Evolutionary conservation across 30 jellyfish, hydroid and myxozoan genomes (phyloP).

Genomic region (Aurelia coerulea): DNA sequence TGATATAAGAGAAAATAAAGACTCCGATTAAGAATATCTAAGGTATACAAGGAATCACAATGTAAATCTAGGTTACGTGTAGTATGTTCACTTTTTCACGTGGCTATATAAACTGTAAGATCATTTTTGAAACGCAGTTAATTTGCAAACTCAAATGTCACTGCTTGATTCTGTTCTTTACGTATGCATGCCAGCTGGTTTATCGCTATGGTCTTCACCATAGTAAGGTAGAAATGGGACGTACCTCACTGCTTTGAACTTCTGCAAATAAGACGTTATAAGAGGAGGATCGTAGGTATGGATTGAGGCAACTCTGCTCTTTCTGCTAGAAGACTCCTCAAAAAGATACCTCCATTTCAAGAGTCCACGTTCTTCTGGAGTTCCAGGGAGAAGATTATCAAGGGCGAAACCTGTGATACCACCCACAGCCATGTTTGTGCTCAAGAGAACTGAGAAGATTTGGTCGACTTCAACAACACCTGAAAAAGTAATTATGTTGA

Average conservation of each 20-base stretch:
- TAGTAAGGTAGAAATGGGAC: conserved; percentile 96
- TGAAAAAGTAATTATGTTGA: conserved; percentile 3
- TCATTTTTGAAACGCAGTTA: too few relatives aligned
- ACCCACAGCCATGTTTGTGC: conserved; percentile 97
- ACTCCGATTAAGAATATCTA: too few relatives aligned
- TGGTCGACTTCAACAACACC: conserved; percentile 78
- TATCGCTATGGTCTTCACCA: conserved; percentile 11
- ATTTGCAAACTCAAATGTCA: too few relatives aligned
- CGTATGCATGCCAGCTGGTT: conserved; percentile 43
- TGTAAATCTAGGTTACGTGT: too few relatives aligned
- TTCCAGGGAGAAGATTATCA: conserved; percentile 95
- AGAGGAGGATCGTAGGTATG: conserved; percentile 92
- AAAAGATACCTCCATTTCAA: conserved; percentile 75
- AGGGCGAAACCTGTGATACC: conserved; percentile 88
- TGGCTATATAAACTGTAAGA: too few relatives aligned
- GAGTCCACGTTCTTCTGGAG: conserved; percentile 91
- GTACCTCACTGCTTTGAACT: conserved; percentile 42
- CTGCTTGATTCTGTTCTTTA: background rate
- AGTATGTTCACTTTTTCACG: too few relatives aligned
- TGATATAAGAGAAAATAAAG: too few relatives aligned
- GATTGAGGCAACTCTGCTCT: conserved; percentile 68
- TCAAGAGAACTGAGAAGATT: conserved; percentile 77
- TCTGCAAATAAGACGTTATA: conserved; percentile 39
- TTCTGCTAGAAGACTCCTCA: conserved; percentile 2
- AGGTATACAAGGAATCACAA: too few relatives aligned